Evolutionary conservation across 92 coral and sea anemone species (phyloP).

Genomic region (Virgularia gustaviana): DNA sequence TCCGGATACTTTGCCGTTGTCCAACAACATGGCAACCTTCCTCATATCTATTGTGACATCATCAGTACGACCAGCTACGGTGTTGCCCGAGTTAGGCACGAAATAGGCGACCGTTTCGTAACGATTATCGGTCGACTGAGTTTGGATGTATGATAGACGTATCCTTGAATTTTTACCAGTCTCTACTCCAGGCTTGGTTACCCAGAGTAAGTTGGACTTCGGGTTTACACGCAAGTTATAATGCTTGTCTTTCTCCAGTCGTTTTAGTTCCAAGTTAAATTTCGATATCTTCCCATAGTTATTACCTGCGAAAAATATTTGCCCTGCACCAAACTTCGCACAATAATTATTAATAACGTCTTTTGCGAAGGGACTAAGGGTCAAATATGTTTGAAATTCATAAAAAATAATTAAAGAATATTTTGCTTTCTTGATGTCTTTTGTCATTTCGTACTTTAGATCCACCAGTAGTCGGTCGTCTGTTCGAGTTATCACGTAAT

Average conservation of each 20-base stretch:
- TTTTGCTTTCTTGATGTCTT: slow-evolving; percentile 53
- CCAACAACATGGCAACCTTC: slow-evolving; percentile 70
- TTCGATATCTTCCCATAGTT: slow-evolving; percentile 70
- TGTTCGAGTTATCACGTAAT: slow-evolving; percentile 63
- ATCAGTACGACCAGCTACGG: slow-evolving; percentile 18
- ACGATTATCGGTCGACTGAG: slow-evolving; percentile 55
- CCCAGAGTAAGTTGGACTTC: slow-evolving; percentile 62
- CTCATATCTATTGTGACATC: slow-evolving; percentile 30
- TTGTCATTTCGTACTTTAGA: slow-evolving; percentile 53
- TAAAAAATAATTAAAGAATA: slow-evolving; percentile 76
- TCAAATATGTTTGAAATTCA: slow-evolving; percentile 73
- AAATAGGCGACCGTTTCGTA: slow-evolving; percentile 82
- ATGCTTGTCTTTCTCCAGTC: slow-evolving; percentile 64
- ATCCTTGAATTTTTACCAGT: slow-evolving; percentile 66
- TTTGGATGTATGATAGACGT: slow-evolving; percentile 66
- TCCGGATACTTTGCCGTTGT: slow-evolving; percentile 71
- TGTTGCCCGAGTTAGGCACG: slow-evolving; percentile 38
- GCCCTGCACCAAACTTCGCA: slow-evolving; percentile 73
- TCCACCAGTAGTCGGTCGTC: slow-evolving; percentile 71
- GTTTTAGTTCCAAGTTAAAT: slow-evolving; percentile 62
- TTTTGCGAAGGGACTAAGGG: slow-evolving; percentile 68
- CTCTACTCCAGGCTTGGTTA: slow-evolving; percentile 73
- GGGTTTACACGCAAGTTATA: slow-evolving; percentile 62
- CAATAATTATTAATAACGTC: slow-evolving; percentile 67
- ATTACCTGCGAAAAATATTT: slow-evolving; percentile 71